Conservation (phyloP, 1,140 invertebrate species). For the Drosophila sp. region DNA sequence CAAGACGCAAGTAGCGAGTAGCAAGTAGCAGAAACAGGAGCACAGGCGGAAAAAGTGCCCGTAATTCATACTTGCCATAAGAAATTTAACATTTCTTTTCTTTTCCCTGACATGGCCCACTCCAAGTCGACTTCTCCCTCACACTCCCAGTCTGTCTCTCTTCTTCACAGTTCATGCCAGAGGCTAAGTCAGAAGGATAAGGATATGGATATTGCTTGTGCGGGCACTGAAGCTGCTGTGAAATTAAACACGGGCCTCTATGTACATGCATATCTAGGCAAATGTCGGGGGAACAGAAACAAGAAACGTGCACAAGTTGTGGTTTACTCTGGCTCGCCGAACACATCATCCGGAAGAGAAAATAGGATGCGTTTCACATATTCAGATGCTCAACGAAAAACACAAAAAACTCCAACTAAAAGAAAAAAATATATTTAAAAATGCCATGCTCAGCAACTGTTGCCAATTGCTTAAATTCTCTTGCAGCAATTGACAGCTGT, state of each 20-base stretch:
- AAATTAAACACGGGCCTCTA: conserved; percentile 63
- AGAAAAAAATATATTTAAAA: not conserved
- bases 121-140: not conserved
- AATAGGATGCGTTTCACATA: not conserved
- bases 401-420: conserved; percentile 7
- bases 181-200: conserved; percentile 48
- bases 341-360: conserved; percentile 5
- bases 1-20: too few relatives aligned
- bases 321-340: conserved; percentile 52
- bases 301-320: conserved; percentile 80
- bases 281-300: conserved; percentile 8
- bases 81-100: conserved; percentile 77
- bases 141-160: too few relatives aligned
- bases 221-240: conserved; percentile 43
- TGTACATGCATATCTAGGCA: conserved; percentile 3
- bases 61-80: conserved; percentile 71
- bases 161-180: conserved; percentile 23
- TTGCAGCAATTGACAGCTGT: conserved; percentile 64
- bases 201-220: conserved; percentile 62
- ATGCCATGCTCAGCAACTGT: conserved; percentile 28
- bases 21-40: conserved; percentile 17
- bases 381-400: not conserved
- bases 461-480: conserved; percentile 6
- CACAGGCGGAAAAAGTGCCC: conserved; percentile 37
- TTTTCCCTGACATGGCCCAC: conserved; percentile 19